A percentile compares a stretch with the other conserved stretches of the same genome.
Conservation (phyloP, 2,888 invertebrate genomes). For the Calephelis perditalis region DNA sequence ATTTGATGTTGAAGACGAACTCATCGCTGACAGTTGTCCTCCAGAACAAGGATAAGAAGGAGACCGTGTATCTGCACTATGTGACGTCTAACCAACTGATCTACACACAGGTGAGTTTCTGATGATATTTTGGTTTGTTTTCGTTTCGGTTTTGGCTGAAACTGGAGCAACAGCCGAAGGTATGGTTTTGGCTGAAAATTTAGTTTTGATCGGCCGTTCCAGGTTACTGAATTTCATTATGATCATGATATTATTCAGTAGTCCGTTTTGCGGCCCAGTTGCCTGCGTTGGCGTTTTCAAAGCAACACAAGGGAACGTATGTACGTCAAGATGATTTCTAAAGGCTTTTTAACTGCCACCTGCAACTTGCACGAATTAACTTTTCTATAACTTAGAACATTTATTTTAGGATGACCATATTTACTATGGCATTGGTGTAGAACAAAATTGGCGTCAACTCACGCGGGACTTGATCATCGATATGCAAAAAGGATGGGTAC, state of each 20-base stretch:
- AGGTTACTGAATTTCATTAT: too few relatives aligned
- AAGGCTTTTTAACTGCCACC: too few relatives aligned
- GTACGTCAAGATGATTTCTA: too few relatives aligned
- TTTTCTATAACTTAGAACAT: background rate
- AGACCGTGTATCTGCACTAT: constrained; percentile 89
- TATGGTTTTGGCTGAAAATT: too few relatives aligned
- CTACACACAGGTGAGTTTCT: constrained; percentile 80
- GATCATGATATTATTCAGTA: too few relatives aligned
- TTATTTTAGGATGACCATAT: constrained; percentile 84
- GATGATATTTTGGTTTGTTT: background rate
- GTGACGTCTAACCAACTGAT: constrained; percentile 86
- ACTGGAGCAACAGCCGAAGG: too few relatives aligned
- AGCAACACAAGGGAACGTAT: too few relatives aligned
- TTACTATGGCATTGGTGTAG: constrained; percentile 89
- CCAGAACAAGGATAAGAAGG: constrained; percentile 85
- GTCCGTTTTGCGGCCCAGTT: too few relatives aligned
- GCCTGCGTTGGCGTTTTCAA: too few relatives aligned
- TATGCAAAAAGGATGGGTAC: constrained; percentile 91
- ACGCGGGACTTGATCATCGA: constrained; percentile 94
- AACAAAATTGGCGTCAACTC: constrained; percentile 85
- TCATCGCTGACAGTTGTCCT: constrained; percentile 89
- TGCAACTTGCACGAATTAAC: too few relatives aligned
- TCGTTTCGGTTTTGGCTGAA: too few relatives aligned
- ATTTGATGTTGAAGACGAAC: constrained; percentile 85
- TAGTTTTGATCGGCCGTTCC: too few relatives aligned